Percentiles rank a stretch among this genome's conserved stretches.
These are phyloP conservation scores for Parascotia fuliginaria DNA, from an alignment of 2,888 invertebrate genomes.

Conservation along the genomic window DNA sequence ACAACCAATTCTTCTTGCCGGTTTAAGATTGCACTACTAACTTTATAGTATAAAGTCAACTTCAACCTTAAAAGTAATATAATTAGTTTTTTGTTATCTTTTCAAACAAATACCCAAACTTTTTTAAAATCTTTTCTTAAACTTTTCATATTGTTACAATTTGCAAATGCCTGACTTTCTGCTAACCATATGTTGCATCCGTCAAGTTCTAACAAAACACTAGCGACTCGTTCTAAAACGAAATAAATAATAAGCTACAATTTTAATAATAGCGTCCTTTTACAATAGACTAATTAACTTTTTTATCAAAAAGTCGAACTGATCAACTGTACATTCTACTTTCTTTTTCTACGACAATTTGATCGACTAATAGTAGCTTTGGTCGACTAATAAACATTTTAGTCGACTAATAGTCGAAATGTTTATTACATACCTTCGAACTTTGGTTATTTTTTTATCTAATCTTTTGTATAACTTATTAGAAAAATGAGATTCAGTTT, in stretches of 20 bases:
- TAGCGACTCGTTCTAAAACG: constrained; percentile 6
- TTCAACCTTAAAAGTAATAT: too few relatives aligned
- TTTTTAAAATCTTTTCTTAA: too few relatives aligned
- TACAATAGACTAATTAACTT: neutral
- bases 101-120: too few relatives aligned
- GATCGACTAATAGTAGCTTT: neutral
- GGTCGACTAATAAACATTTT: neutral
- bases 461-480: constrained; percentile 9
- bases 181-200: neutral
- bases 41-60: too few relatives aligned
- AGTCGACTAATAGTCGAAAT: neutral
- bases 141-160: too few relatives aligned
- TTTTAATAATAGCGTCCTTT: too few relatives aligned
- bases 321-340: neutral
- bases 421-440: neutral
- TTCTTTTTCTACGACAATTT: neutral
- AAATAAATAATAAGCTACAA: constrained; percentile 1
- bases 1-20: too few relatives aligned
- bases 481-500: constrained; percentile 48
- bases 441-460: constrained; percentile 1
- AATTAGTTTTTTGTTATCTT: too few relatives aligned
- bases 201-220: neutral
- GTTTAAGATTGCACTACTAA: too few relatives aligned
- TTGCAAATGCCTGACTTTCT: too few relatives aligned
- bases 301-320: neutral